phyloP scores from a whole-genome alignment of 2,113 vertebrate species.

The Ciconia stormi region DNA sequence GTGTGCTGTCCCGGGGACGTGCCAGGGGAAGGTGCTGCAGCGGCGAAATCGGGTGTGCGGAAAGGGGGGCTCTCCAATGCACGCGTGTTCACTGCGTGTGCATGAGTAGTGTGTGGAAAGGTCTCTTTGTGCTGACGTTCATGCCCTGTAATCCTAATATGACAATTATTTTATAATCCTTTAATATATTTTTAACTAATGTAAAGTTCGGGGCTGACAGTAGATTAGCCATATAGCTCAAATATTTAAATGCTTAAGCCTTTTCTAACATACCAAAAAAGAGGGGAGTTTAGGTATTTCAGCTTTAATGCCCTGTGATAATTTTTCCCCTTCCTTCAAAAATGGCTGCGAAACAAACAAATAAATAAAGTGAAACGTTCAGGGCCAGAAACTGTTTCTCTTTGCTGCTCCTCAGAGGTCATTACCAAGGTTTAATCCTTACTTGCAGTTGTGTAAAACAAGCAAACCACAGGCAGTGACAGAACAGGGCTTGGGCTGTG shows the following conservation, averaged over 20 bases:
- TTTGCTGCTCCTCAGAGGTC: not conserved
- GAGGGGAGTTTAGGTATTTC: not conserved
- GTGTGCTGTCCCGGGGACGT: accelerated
- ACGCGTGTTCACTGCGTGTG: not conserved
- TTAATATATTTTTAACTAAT: slow-evolving; percentile 3
- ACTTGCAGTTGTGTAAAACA: not conserved
- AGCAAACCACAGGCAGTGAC: not conserved
- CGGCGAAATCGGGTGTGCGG: accelerated
- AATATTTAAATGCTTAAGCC: not conserved
- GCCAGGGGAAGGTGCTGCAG: not conserved
- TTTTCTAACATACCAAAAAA: not conserved
- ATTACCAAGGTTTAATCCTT: not conserved
- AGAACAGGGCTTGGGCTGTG: not conserved
- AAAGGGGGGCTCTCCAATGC: not conserved
- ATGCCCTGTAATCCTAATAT: not conserved
- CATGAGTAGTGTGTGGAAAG: accelerated
- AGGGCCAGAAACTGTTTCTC: not conserved
- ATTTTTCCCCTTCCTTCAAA: not conserved
- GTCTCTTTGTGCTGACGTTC: not conserved
- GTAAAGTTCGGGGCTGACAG: not conserved
- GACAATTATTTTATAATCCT: not conserved
- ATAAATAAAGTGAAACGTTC: not conserved
- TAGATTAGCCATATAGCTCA: not conserved
- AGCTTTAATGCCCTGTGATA: not conserved
- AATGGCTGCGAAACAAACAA: not conserved